Evolutionary conservation across 2,797 vertebrate species (phyloP).

Genomic region (Bufotes viridis): DNA sequence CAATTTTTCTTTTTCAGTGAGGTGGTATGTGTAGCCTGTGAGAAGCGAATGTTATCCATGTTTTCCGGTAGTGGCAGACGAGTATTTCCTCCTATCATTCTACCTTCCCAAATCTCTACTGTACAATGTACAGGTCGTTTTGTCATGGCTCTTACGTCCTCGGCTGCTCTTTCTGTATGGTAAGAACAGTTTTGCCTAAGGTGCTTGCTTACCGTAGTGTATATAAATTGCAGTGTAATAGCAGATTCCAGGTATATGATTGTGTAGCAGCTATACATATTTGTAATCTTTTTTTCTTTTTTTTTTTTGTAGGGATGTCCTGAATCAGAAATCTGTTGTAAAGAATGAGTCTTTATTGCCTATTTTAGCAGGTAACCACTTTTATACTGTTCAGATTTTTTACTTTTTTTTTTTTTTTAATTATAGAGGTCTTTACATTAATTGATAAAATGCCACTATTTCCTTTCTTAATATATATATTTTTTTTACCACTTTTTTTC

Average conservation of each 20-base stretch:
- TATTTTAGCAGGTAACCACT: slow-evolving; percentile 85
- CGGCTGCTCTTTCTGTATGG: slow-evolving; percentile 92
- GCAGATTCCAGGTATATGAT: neutral
- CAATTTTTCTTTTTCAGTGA: slow-evolving; percentile 74
- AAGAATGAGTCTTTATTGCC: slow-evolving; percentile 91
- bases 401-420: neutral
- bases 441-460: neutral
- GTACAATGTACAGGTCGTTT: slow-evolving; percentile 90
- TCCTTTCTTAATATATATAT: neutral
- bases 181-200: slow-evolving; percentile 67
- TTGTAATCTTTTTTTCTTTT: neutral
- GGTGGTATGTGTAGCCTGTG: slow-evolving; percentile 88
- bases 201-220: neutral
- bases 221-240: neutral
- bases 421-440: too few species aligned
- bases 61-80: slow-evolving; percentile 92
- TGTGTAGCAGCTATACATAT: neutral
- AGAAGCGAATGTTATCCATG: slow-evolving; percentile 89
- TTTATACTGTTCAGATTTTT: neutral
- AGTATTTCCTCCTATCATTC: slow-evolving; percentile 89
- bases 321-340: slow-evolving; percentile 87
- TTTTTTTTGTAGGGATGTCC: slow-evolving; percentile 84
- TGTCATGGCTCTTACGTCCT: slow-evolving; percentile 90
- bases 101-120: slow-evolving; percentile 86
- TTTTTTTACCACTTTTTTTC: neutral